These are phyloP conservation scores for Acronicta aceris DNA, from an alignment of 2,888 invertebrate species.

Conservation along the genomic window DNA sequence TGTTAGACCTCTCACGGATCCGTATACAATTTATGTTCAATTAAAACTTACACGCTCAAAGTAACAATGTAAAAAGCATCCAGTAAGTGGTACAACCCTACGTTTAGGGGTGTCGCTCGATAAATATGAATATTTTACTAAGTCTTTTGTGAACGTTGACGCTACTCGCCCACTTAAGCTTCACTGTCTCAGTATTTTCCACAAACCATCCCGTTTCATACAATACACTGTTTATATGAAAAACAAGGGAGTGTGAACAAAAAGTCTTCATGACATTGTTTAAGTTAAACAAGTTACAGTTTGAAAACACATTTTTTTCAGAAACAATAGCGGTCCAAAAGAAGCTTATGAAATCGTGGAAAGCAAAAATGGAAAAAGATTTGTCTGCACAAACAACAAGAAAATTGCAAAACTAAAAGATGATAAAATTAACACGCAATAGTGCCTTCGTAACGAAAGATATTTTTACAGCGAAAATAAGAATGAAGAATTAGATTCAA, in stretches of 20 bases:
- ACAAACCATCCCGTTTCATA: constrained; percentile 43
- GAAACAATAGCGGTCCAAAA: not conserved
- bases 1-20: too few species aligned
- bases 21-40: constrained; percentile 23
- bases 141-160: constrained; percentile 69
- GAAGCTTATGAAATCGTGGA: too few species aligned
- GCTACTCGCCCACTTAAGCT: constrained; percentile 62
- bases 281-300: constrained; percentile 2
- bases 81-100: constrained; percentile 39
- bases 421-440: too few species aligned
- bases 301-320: not conserved
- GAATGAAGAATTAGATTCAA: too few species aligned
- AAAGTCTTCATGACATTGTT: constrained; percentile 11
- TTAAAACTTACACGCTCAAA: constrained; percentile 32
- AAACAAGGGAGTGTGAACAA: constrained; percentile 9
- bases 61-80: constrained; percentile 35
- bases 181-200: constrained; percentile 56
- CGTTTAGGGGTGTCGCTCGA: constrained; percentile 48
- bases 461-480: too few species aligned
- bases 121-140: constrained; percentile 73
- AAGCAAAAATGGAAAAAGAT: too few species aligned
- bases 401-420: too few species aligned
- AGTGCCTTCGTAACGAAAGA: too few species aligned
- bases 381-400: too few species aligned
- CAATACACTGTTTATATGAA: constrained; percentile 26